These are phyloP conservation scores for Aldabrachelys gigantea DNA, from an alignment of 2,113 vertebrate genomes.

Conservation along the genomic window DNA sequence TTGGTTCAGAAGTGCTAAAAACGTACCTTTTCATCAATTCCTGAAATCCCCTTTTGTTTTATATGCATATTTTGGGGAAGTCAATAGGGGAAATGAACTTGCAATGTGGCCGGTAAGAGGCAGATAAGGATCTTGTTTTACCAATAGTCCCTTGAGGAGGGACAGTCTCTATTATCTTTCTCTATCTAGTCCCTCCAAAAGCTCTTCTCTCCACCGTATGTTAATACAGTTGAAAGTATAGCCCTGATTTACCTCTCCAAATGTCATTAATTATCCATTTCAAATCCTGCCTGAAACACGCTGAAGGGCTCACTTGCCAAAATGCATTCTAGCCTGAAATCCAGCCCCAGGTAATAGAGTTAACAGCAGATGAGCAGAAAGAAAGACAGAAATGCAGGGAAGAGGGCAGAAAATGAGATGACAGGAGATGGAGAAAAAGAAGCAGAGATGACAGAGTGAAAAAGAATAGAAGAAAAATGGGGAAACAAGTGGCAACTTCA, in stretches of 20 bases:
- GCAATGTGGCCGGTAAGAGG: constrained; percentile 13
- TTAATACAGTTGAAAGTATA: neutral
- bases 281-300: constrained; percentile 21
- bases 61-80: constrained; percentile 40
- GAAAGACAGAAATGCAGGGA: neutral
- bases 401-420: too few relatives aligned
- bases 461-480: neutral
- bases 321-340: neutral
- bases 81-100: constrained; percentile 13
- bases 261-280: constrained; percentile 2
- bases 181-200: neutral
- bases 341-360: neutral
- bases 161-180: neutral
- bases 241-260: neutral
- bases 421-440: too few relatives aligned
- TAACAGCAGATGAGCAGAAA: neutral
- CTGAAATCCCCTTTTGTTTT: neutral
- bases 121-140: constrained; percentile 32
- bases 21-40: neutral
- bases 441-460: neutral
- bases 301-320: neutral
- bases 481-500: neutral
- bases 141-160: neutral
- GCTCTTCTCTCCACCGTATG: neutral
- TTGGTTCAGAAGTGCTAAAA: constrained; percentile 56